A percentile compares a stretch with the other conserved stretches of the same genome.
Conservation (phyloP, 1,140 invertebrate genomes). For the Pogonomyrmex barbatus region DNA sequence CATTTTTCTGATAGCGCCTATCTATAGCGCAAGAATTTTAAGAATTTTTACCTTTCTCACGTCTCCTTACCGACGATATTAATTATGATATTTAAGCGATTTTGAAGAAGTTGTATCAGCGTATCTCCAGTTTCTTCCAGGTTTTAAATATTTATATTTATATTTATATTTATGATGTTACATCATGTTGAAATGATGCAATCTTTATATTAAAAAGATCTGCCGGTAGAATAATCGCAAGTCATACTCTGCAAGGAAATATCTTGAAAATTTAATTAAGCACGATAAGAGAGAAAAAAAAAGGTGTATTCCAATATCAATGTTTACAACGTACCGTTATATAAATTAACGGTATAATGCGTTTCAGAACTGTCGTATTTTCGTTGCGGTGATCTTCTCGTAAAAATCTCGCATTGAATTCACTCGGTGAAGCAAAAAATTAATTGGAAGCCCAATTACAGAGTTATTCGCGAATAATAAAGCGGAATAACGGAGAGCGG, state of each 20-base stretch:
- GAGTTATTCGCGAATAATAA: neutral
- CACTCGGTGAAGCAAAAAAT: conserved; percentile 4
- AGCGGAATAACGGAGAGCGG: neutral
- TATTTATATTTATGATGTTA: neutral
- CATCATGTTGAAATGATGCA: neutral
- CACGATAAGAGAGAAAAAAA: neutral
- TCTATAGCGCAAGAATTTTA: neutral
- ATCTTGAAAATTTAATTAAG: neutral
- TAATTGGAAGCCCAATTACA: conserved; percentile 12
- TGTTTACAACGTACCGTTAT: neutral
- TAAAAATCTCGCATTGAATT: neutral
- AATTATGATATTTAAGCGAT: neutral
- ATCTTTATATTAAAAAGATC: conserved; percentile 9
- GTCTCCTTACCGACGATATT: neutral
- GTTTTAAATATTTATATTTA: neutral
- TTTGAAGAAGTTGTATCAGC: neutral
- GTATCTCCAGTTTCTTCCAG: too few relatives aligned
- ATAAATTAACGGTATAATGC: neutral
- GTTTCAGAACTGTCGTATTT: neutral
- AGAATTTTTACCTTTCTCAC: neutral
- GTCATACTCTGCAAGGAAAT: neutral
- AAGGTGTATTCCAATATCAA: neutral
- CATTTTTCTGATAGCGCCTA: conserved; percentile 6
- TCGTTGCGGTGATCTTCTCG: neutral
- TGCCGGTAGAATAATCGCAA: neutral